Percentiles rank a stretch among this genome's conserved stretches.
phyloP scores from a whole-genome alignment of 2,113 vertebrate genomes.

The Thermophis baileyi region DNA sequence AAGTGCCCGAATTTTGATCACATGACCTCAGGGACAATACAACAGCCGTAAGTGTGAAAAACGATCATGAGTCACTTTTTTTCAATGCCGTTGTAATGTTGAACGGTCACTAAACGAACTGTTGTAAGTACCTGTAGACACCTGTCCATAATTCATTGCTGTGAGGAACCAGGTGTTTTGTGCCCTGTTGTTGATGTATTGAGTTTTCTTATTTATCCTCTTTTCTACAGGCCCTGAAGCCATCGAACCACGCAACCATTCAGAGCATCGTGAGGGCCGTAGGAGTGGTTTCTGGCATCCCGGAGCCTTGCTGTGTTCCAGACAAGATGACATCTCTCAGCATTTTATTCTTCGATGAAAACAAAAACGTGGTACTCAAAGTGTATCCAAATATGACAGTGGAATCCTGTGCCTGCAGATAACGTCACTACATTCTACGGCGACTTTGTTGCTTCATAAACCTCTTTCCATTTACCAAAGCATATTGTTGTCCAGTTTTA shows the following conservation, averaged over 20 bases:
- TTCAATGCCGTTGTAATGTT: too few relatives aligned
- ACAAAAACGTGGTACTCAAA: slow-evolving; percentile 94
- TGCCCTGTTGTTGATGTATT: not conserved
- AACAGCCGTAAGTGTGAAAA: too few relatives aligned
- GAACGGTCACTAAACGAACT: not conserved
- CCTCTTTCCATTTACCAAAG: slow-evolving; percentile 46
- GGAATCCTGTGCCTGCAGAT: slow-evolving; percentile 93
- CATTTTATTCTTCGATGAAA: slow-evolving; percentile 95
- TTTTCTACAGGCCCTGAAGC: slow-evolving; percentile 83
- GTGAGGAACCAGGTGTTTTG: not conserved
- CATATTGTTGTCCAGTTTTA: slow-evolving; percentile 45
- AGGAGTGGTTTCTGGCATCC: slow-evolving; percentile 86
- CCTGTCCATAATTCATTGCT: not conserved
- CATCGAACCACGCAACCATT: slow-evolving; percentile 96
- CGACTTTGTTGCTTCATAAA: slow-evolving; percentile 32
- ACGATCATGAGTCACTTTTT: not conserved
- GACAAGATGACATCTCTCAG: slow-evolving; percentile 96
- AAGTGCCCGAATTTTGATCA: not conserved
- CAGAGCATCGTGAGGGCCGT: slow-evolving; percentile 96
- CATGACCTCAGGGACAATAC: too few relatives aligned
- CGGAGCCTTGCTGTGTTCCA: slow-evolving; percentile 93
- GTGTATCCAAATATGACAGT: slow-evolving; percentile 98
- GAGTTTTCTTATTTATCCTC: accelerated
- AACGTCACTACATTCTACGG: slow-evolving; percentile 48
- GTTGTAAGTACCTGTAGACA: not conserved